Conservation (phyloP, 2,888 invertebrate genomes). For the Lepidocyrtoides sp. region DNA sequence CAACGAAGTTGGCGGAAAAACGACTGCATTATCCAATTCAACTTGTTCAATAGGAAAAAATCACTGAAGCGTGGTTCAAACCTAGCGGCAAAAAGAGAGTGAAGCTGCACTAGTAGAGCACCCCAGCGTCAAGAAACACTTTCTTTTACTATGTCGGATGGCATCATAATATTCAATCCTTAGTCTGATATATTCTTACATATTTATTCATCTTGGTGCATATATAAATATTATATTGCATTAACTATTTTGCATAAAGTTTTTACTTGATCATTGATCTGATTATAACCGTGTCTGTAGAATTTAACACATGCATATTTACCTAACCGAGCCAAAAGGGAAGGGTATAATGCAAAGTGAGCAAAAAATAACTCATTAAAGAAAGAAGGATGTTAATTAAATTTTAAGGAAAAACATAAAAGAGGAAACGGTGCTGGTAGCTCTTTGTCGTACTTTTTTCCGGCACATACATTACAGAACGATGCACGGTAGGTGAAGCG, state of each 20-base stretch:
- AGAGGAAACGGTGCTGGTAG: no score
- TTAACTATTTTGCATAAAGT: background rate
- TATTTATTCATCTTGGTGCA: no score
- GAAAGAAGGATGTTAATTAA: no score
- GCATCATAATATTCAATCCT: background rate
- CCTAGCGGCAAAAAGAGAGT: background rate
- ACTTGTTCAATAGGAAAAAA: background rate
- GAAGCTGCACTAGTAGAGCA: no score
- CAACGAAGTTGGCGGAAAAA: slow-evolving; percentile 37
- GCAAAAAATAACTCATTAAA: no score
- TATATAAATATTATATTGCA: background rate
- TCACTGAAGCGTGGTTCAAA: background rate
- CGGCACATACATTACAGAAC: background rate
- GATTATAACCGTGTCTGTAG: background rate
- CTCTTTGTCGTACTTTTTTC: no score
- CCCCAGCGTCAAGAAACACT: background rate
- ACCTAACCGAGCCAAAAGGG: no score
- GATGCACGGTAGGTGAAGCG: background rate
- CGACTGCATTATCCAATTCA: slow-evolving; percentile 30
- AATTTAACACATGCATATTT: background rate
- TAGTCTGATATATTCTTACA: no score
- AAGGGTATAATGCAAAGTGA: no score
- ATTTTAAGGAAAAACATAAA: no score
- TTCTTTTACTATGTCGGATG: background rate
- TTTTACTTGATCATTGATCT: background rate